A percentile compares a stretch with the other conserved stretches of the same genome.
These are phyloP conservation scores for Phrynocephalus versicolor DNA, from an alignment of 2,113 vertebrate species.

Conservation along the genomic window DNA sequence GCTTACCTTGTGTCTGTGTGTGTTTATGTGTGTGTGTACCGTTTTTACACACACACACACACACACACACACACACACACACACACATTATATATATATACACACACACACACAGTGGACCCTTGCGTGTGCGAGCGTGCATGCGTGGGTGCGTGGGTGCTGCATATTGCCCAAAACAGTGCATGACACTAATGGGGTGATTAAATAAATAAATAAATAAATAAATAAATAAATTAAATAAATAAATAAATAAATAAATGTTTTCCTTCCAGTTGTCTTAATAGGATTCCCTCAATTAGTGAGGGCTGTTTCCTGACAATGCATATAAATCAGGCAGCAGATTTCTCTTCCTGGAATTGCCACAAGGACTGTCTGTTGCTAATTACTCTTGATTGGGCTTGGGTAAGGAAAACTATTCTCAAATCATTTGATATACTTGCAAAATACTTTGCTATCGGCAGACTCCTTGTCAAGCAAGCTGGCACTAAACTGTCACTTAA, in stretches of 20 bases:
- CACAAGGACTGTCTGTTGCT: background rate
- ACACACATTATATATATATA: too few species aligned
- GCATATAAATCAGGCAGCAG: background rate
- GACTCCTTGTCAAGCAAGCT: background rate
- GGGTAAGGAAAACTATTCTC: background rate
- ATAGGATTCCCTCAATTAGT: background rate
- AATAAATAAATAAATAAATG: background rate
- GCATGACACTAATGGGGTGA: background rate
- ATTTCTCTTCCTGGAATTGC: background rate
- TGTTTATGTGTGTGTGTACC: too few species aligned
- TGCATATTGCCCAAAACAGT: background rate
- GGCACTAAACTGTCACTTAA: background rate
- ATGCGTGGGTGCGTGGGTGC: too few species aligned
- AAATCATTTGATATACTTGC: background rate
- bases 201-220: background rate
- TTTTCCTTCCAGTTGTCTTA: background rate
- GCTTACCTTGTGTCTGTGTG: background rate
- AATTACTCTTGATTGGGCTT: constrained; percentile 12
- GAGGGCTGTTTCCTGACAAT: background rate
- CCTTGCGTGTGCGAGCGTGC: too few species aligned
- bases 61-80: too few species aligned
- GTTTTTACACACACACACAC: too few species aligned
- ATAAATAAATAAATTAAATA: too few species aligned
- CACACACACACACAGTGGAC: too few species aligned
- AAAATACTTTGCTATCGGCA: background rate